Evolutionary conservation across 2,888 invertebrate species (phyloP), one percentile per base, ranked within the genome.

Genomic region (Melanostoma mellinum): DNA sequence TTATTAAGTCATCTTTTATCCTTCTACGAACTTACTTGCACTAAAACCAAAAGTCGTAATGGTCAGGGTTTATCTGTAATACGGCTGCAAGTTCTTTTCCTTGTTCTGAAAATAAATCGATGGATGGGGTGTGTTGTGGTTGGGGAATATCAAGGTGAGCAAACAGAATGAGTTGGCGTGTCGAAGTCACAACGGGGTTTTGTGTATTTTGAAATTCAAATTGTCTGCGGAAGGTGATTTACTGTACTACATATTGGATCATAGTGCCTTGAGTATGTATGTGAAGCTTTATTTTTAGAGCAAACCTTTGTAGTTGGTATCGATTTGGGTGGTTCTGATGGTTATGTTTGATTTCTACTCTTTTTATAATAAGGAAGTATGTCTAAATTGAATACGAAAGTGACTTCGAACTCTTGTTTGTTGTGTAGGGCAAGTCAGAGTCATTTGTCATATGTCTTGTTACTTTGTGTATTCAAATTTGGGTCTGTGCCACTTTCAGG

Each of bases 141-240:
- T 46, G 38, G n/a, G 10, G 36, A 6, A 33, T 6, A 2, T 20
- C 30, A 20, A 20, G 20, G 20, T 46, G 36, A 30, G 8, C n/a
- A n/a, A 38, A 6, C 4, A 50, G 42, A 46, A 55, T 63, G 33
- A 35, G 69, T 44, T 81, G 50, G 76, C 81, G 81, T 81, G 81
- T 60, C 53, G 9, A 72, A 61, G 38, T 60, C 71, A 58, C 52
- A 53, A 36, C 9, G n/a, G 68, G 56, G 55, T 36, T 61, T 67
- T 67, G 76, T 81, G 76, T 75, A 56, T 81, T 75, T 68, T 61
- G 61, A 76, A 81, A 76, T 76, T 67, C 72, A 72, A 81, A 81
- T 72, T 76, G 76, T 72, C 55, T 65, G 36, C 71, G 53, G 55
- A 72, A 76, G 61, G 61, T 72, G 55, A 60, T 71, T 81, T 71